Conservation (phyloP, 2,888 invertebrate genomes). For the Nomada flava region DNA sequence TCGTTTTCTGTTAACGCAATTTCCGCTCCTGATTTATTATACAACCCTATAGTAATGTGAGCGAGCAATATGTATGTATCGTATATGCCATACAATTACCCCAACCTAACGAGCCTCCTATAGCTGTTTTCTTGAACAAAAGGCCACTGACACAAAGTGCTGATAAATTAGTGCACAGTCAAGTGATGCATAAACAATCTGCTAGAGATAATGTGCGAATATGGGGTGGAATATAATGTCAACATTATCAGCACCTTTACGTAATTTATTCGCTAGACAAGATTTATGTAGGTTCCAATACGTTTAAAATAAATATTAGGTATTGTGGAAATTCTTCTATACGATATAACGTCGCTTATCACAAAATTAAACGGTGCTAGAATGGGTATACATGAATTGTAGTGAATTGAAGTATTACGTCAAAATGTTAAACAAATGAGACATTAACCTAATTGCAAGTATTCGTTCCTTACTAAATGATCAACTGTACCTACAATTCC, state of each 20-base stretch:
- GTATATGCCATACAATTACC: slow-evolving; percentile 15
- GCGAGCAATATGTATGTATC: slow-evolving; percentile 12
- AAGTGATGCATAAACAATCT: slow-evolving; percentile 45
- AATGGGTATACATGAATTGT: too few relatives aligned
- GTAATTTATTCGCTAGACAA: slow-evolving; percentile 16
- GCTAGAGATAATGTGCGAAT: slow-evolving; percentile 34
- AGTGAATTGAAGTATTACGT: too few relatives aligned
- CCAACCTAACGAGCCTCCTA: slow-evolving; percentile 17
- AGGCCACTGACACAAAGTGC: slow-evolving; percentile 37
- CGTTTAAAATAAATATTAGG: not conserved
- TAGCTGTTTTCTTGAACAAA: slow-evolving; percentile 30
- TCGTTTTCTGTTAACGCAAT: slow-evolving; percentile 6
- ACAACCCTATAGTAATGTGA: not conserved
- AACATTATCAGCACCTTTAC: slow-evolving; percentile 28
- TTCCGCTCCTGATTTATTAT: slow-evolving; percentile 8
- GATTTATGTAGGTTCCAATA: too few relatives aligned
- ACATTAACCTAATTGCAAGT: too few relatives aligned
- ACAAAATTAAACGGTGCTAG: not conserved
- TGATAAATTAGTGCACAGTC: slow-evolving; percentile 41
- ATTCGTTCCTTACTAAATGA: too few relatives aligned
- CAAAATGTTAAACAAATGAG: too few relatives aligned
- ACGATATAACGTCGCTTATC: not conserved
- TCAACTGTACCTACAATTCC: too few relatives aligned
- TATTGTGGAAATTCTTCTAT: not conserved
- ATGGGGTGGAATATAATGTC: slow-evolving; percentile 14